phyloP scores from a whole-genome alignment of 2,113 vertebrate genomes.

The Aythya baeri region DNA sequence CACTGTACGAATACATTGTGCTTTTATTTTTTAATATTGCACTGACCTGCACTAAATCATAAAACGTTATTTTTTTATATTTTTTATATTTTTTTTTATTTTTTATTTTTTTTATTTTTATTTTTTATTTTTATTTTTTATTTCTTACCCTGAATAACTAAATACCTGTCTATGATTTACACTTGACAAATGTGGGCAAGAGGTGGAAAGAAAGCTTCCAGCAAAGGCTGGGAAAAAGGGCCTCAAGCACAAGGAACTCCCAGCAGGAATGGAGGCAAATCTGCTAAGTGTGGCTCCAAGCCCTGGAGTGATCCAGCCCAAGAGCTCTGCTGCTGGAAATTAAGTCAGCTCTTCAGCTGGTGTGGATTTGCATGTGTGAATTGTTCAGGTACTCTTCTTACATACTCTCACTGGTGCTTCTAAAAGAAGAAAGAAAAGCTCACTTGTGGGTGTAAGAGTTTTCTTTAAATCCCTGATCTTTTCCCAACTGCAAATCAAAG shows the following conservation, averaged over 20 bases:
- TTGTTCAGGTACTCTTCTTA: not conserved
- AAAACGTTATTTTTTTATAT: not conserved
- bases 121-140: not conserved
- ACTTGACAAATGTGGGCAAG: not conserved
- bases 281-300: not conserved
- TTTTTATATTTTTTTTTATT: no score
- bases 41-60: not conserved
- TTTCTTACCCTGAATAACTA: not conserved
- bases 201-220: not conserved
- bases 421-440: not conserved
- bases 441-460: not conserved
- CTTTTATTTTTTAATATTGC: not conserved
- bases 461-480: not conserved
- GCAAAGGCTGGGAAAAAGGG: not conserved
- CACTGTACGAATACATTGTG: not conserved
- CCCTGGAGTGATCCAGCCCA: not conserved
- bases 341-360: not conserved
- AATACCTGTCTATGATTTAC: not conserved
- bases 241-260: not conserved
- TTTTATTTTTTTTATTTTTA: not conserved
- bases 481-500: not conserved
- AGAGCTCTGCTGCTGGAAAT: not conserved
- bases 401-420: not conserved
- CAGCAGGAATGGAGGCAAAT: rapidly evolving
- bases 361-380: not conserved